These are phyloP conservation scores for Choloepus hoffmanni DNA, from an alignment of 2,113 vertebrate genomes.

Conservation along the genomic window DNA sequence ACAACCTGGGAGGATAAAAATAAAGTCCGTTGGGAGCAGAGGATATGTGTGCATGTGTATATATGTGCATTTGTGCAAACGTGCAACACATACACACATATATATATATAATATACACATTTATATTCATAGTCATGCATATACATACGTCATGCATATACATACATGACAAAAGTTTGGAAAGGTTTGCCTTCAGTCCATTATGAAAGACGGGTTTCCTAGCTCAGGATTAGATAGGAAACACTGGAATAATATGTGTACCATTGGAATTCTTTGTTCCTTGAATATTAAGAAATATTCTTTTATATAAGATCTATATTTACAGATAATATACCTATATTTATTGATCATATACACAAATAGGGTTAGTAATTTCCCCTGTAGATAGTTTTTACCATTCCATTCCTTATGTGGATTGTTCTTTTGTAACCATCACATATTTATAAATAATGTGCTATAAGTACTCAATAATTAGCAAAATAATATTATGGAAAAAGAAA, in stretches of 20 bases:
- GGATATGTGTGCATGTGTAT: too few relatives aligned
- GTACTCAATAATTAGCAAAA: not conserved
- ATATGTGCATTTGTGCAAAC: too few relatives aligned
- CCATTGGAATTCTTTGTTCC: not conserved
- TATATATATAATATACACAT: too few relatives aligned
- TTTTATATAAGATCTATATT: not conserved
- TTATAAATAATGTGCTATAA: slow-evolving; percentile 19
- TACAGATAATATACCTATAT: not conserved
- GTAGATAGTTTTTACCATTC: not conserved
- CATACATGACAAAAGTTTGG: not conserved
- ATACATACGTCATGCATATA: too few relatives aligned
- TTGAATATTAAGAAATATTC: not conserved
- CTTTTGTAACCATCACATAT: not conserved
- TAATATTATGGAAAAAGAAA: not conserved
- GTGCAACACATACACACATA: too few relatives aligned
- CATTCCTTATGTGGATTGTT: not conserved
- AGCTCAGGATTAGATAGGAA: not conserved
- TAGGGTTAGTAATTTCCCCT: not conserved
- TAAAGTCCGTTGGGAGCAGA: not conserved
- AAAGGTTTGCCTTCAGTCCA: not conserved
- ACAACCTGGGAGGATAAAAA: not conserved
- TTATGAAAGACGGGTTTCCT: not conserved
- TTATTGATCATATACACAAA: not conserved
- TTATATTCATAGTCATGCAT: too few relatives aligned
- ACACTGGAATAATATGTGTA: not conserved